phyloP scores from a whole-genome alignment of 2,797 vertebrate species.

The Sebastes minor region DNA sequence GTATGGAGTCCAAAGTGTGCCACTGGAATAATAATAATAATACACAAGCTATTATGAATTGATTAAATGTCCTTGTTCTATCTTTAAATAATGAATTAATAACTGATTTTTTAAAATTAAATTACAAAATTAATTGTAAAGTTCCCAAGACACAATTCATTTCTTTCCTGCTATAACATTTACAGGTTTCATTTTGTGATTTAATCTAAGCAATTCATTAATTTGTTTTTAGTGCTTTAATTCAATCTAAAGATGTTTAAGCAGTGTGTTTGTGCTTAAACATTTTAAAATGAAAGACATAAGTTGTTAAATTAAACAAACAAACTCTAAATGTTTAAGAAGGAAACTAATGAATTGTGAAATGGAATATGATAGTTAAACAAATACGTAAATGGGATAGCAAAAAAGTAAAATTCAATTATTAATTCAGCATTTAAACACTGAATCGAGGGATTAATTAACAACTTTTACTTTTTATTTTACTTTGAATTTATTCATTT shows the following conservation, averaged over 20 bases:
- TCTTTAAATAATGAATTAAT: not conserved
- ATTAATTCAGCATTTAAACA: not conserved
- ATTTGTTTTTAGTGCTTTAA: not conserved
- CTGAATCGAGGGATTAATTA: not conserved
- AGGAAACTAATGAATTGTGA: no score
- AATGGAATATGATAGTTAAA: not conserved
- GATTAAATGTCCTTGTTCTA: not conserved
- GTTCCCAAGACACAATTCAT: not conserved
- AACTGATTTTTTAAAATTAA: no score
- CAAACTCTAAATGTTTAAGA: no score
- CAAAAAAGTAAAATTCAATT: not conserved
- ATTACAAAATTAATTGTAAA: no score
- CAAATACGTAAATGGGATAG: not conserved
- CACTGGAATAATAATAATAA: slow-evolving; percentile 9
- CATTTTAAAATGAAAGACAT: not conserved
- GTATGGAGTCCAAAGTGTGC: not conserved
- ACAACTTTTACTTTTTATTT: not conserved
- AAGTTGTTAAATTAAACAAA: not conserved
- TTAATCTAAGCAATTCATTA: not conserved
- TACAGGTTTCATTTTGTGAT: not conserved
- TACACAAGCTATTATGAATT: not conserved
- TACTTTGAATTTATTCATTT: not conserved
- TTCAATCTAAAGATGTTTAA: not conserved
- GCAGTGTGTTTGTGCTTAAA: not conserved
- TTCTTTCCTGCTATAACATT: not conserved